Base-by-base conservation (phyloP, 23 tunicate species). In the Botrylloides violaceus region DNA sequence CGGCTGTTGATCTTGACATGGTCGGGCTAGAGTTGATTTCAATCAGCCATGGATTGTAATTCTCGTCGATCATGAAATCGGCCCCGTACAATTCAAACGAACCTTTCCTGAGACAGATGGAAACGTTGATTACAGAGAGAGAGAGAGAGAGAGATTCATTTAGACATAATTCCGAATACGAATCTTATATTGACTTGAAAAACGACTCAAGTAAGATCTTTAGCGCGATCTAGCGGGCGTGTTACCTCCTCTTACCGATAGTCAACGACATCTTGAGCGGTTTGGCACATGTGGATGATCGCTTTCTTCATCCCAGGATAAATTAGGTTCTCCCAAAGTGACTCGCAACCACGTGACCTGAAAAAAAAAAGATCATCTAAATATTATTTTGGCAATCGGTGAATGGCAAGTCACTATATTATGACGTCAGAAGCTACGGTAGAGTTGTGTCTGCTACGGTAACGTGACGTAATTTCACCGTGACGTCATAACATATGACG, bases 71-170 rank as follows among this genome's bases (percentile, higher is more conserved):
- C 94, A 93, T 93, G 76, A 93, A 93, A 58, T 93, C 98, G 0
- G 98, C 98, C 0, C 98, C 98, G 70, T 93, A 93, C 32, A 93
- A 70, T 77, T 93, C 98, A 53, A 93, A 93, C 29, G 94, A 85
- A 28, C 78, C 71, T 77, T 93, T 93, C 64, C 98, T 93, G 61
- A n/a, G n/a, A n/a, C n/a, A n/a, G n/a, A n/a, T n/a, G n/a, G n/a
- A n/a, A n/a, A n/a, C n/a, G n/a, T n/a, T n/a, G n/a, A n/a, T n/a
- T n/a, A n/a, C n/a, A n/a, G n/a, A n/a, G n/a, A n/a, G n/a, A n/a
- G n/a, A n/a, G n/a, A n/a, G n/a, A n/a, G n/a, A n/a, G n/a, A n/a
- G n/a, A n/a, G n/a, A n/a, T n/a, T n/a, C n/a, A n/a, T n/a, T n/a
- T n/a, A n/a, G n/a, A n/a, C n/a, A n/a, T n/a, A n/a, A n/a, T n/a